Base-by-base conservation (phyloP, 2,797 vertebrate species). In the Emydoidea blandingii region DNA sequence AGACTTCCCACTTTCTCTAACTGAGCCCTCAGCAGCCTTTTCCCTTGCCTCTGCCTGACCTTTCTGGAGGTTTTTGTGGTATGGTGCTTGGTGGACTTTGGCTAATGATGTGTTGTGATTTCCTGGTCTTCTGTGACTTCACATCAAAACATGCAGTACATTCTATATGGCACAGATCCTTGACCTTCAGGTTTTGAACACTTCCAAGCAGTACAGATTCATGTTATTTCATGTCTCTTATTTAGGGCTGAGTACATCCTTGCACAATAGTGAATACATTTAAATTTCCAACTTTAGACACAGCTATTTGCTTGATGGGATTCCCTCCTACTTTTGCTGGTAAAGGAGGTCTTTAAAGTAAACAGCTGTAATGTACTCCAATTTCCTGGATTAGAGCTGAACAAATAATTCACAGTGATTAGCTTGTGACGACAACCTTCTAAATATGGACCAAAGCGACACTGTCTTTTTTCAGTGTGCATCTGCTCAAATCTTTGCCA, bases 21-120 rank as follows among this genome's bases (percentile, higher is more conserved):
- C 65, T 83, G 89, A 23, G 84, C 5, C 53, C 47, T 95, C 34
- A 92, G 57, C 53, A 91, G 78, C 84, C 94, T n/a, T 74, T 47
- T 19, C 19, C n/a, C n/a, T 68, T 68, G 59, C 59, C 59, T 62
- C 59, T 34, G 59, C 29, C 29, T 34, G 12, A 72, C 18, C n/a
- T 81, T 90, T 85, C 44, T 79, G 92, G 87, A 93, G 74, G 59
- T 53, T 56, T 81, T 81, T 81, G 53, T 81, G 53, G 49, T 37
- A 68, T 91, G 10, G 65, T 84, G 29, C 65, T 72, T 86, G 79
- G 87, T 86, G 78, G 84, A 47, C 91, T 27, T 78, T 96, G 81
- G 83, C 81, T 93, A 44, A 57, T 52, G 68, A 83, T 86, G 90
- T 95, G 50, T 88, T 81, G 59, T 49, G 74, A 34, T 80, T 23